Conservation (phyloP, 2,113 vertebrate species). For the Eretmodus cyanostictus region DNA sequence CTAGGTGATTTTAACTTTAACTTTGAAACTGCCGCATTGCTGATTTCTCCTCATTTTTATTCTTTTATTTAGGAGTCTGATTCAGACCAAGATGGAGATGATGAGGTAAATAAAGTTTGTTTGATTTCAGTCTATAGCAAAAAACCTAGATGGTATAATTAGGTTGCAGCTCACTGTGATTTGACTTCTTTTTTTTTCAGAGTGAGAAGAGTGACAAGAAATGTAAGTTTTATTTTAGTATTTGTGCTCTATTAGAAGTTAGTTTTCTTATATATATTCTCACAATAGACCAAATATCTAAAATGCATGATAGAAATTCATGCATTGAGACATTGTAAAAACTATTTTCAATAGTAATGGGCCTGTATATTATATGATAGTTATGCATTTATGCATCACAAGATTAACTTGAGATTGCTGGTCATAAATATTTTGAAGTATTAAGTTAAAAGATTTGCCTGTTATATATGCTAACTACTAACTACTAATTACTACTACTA, state of each 20-base stretch:
- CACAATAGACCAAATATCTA: background rate
- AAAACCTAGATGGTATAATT: background rate
- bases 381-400: background rate
- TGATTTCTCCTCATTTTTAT: background rate
- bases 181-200: constrained; percentile 73
- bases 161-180: background rate
- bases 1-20: background rate
- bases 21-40: background rate
- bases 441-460: background rate
- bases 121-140: background rate
- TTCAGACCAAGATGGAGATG: constrained; percentile 93
- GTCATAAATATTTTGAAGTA: background rate
- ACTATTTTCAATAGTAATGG: background rate
- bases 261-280: background rate
- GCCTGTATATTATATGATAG: background rate
- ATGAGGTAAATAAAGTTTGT: constrained; percentile 78
- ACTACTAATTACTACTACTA: constrained; percentile 9
- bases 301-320: background rate
- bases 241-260: background rate
- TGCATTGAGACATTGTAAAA: background rate
- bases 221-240: constrained; percentile 80
- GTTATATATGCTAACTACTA: constrained; percentile 46
- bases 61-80: constrained; percentile 86
- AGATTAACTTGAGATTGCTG: background rate
- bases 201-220: constrained; percentile 90